Base-by-base conservation (phyloP, 2,888 invertebrate species). In the Drosophila emarginata region DNA sequence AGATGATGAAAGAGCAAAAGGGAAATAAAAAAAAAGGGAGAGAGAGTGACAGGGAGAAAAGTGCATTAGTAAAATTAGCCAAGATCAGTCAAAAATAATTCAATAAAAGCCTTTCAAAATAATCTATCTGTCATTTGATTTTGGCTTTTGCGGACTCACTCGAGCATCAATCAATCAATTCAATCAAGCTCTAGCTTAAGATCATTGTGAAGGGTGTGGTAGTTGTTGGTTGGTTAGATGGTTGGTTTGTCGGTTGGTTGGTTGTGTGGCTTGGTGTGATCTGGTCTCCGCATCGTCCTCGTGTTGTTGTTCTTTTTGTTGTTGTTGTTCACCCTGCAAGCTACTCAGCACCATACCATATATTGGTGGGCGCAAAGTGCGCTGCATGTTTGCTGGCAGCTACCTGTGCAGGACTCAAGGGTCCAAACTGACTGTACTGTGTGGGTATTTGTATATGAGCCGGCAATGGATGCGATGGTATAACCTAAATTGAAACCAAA, bases 361-460 rank as follows among this genome's bases (percentile, higher is more conserved):
- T 91, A 82, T 92, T 92, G 76, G 92, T 84, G 78, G 92, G 91
- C 81, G 91, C 91, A 79, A 91, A 92, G 77, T 91, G 92, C 76
- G 91, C 91, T 75, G 90, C 88, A 87, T 92, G 92, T 74, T 92
- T 92, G 87, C 88, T 92, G 80, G 91, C 90, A 72, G 91, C 89
- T 79, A 92, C 92, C 85, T 92, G 92, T 37, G 91, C 92, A 69
- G 92, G 92, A 89, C 92, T 92, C 64, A 92, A 77, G 56, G 92
- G 92, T 75, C 91, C 92, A 87, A 92, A 92, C 87, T 92, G 92
- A 86, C 92, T 94, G 86, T 94, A 94, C 80, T 95, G 94, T 26
- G 94, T 93, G 64, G 95, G 94, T 89, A 95, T 96, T 90, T 96
- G 96, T 91, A 96, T 94, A 91, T 97, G 96, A 7, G 96, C 96